Base-by-base conservation (phyloP, 2,888 invertebrate species). In the Eurytoma californica region DNA sequence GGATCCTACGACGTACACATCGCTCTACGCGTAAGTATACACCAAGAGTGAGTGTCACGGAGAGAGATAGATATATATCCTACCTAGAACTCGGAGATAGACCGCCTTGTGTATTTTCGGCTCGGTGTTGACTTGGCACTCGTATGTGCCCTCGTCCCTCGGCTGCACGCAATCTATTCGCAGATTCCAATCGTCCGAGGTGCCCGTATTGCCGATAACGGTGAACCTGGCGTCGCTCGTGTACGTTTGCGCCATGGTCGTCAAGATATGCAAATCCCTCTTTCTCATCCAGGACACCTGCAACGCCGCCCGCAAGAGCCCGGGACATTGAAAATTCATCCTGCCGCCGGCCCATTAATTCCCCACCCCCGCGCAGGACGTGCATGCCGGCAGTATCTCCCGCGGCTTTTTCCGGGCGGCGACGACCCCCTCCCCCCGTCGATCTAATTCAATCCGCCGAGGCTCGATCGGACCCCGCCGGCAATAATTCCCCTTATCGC, bases 91-190 rank as follows among this genome's bases (percentile, higher is more conserved):
- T 87, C 93, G 94, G 73, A 96, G 92, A 86, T 93, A 91, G 84
- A 96, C 93, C 49, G 96, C 96, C 92, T 95, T 93, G 91, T 95
- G 96, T 89, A 96, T 95, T 91, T 96, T 96, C 30, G 96, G 96
- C 88, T 96, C 96, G 0, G 96, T 96, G 91, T 96, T 96, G 86
- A 96, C 95, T 92, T 96, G 96, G 86, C 96, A 96, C 91, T 96
- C 96, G 91, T 96, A 96, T 82, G 95, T 94, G 18, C 91, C 92
- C 58, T 91, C 91, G 85, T 92, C 92, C 80, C 91, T 87, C 81
- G 90, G 92, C 87, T 94, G 94, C 57, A 93, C 92, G 84, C 90
- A 91, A 83, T 91, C 91, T 77, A 92, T 91, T 83, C 90, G 89
- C 77, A 92, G 89, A 83, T 92, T 91, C 94, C 94, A 94, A 85